phyloP scores from a whole-genome alignment of 2,797 vertebrate species.

The Distichodus sexfasciatus region DNA sequence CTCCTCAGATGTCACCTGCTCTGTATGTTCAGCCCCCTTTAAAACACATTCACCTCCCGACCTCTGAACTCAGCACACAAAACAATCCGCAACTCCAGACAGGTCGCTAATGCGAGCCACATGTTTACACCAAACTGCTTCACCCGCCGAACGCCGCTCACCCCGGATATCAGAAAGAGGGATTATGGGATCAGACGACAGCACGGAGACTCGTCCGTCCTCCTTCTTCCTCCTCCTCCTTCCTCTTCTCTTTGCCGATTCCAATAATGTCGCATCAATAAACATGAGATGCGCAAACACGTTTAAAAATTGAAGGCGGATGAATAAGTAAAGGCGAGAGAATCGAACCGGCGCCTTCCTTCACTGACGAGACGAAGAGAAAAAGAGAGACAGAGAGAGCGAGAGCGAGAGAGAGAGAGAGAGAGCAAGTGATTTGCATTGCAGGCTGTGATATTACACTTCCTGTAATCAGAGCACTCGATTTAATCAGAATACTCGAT shows the following conservation, averaged over 20 bases:
- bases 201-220: background rate
- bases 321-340: conserved; percentile 59
- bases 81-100: background rate
- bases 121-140: background rate
- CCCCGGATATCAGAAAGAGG: background rate
- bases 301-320: conserved; percentile 47
- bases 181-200: background rate
- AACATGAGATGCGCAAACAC: conserved; percentile 56
- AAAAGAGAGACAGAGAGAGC: no score
- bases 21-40: background rate
- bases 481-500: background rate
- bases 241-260: conserved; percentile 33
- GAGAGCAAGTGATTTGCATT: conserved; percentile 56
- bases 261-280: conserved; percentile 38
- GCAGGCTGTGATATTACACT: conserved; percentile 48
- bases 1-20: conserved; percentile 28
- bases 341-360: conserved; percentile 40
- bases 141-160: background rate
- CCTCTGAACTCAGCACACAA: background rate
- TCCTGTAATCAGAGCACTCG: background rate
- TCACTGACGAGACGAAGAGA: no score
- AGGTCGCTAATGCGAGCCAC: background rate
- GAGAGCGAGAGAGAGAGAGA: no score
- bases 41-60: background rate
- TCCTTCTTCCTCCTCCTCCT: background rate